Evolutionary conservation across 2,888 invertebrate species (phyloP), one percentile per base, ranked within the genome.

Genomic region (Tenthredo distinguenda): DNA sequence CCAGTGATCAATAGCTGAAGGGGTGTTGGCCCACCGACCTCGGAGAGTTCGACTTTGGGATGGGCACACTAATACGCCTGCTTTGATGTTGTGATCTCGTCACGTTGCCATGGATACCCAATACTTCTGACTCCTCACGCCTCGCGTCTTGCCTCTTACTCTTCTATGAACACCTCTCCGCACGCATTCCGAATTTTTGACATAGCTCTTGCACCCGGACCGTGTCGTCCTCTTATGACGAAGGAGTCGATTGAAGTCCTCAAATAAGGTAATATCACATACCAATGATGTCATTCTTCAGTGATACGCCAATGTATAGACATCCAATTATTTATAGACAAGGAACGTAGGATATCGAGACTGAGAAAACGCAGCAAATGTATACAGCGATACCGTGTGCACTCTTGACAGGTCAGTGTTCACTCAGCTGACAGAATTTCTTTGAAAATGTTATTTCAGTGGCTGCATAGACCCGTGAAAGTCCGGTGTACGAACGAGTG

Each of bases 1-100:
- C 87, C 89, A 87, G 90, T 90, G 91, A 91, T 91, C 91, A 91
- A 91, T 91, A 90, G 89, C 89, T 90, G 88, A 68, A 62, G 58
- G 68, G 58, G 76, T 85, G 21, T 34, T 85, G 50, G 55, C 84
- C 47, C 68, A 37, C 71, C 68, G 47, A 83, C 65, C 83, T 50
- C 31, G 50, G 55, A 50, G 83, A 83, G 81, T 83, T 83, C 65
- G 83, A 82, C 71, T 76, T 68, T 6, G 47, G 76, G 79, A 15
- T 82, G 83, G 72, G 68, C 85, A 55, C 86, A 87, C 87, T 86
- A 86, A 87, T 87, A 86, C 85, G 68, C 65, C 79, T 79, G 87
- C 87, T 88, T 89, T 89, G 90, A 90, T 88, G 88, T 89, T 86
- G 85, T 55, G 88, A 88, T 87, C 86, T 87, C 87, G 87, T 88